phyloP scores from a whole-genome alignment of 2,797 vertebrate genomes.

The Pipistrellus pipistrellus region DNA sequence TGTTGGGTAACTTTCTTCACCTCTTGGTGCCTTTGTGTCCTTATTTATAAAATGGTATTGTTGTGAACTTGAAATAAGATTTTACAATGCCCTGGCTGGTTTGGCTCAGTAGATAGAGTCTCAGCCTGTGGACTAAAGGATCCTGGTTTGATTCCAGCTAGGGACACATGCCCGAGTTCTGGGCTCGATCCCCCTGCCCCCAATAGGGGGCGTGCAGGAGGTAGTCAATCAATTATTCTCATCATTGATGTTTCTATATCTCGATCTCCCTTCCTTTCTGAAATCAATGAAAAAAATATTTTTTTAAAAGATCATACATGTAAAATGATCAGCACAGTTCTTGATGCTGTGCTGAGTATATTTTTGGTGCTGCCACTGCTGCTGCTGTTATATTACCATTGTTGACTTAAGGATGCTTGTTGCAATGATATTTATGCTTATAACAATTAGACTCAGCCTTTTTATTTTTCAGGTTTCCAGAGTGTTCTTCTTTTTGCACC shows the following conservation, averaged over 20 bases:
- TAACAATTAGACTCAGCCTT: conserved; percentile 23
- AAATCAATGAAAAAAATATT: too few relatives aligned
- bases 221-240: too few relatives aligned
- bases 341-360: background rate
- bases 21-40: background rate
- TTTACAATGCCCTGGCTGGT: background rate
- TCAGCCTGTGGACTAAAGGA: too few relatives aligned
- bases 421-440: background rate
- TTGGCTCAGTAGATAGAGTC: too few relatives aligned
- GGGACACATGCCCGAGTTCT: too few relatives aligned
- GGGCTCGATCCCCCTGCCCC: too few relatives aligned
- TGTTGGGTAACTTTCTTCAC: conserved; percentile 1
- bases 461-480: conserved; percentile 25
- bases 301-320: background rate
- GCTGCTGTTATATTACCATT: background rate
- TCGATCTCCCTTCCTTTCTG: too few relatives aligned
- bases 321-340: background rate
- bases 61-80: conserved; percentile 30
- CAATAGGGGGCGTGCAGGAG: too few relatives aligned
- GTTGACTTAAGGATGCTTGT: background rate
- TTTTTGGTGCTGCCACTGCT: background rate
- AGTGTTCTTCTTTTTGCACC: background rate
- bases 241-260: too few relatives aligned
- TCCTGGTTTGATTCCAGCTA: too few relatives aligned
- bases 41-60: conserved; percentile 49